Percentiles rank a stretch among this genome's conserved stretches.
phyloP scores from a whole-genome alignment of 2,888 invertebrate genomes.

The Leucophora obtusa region DNA sequence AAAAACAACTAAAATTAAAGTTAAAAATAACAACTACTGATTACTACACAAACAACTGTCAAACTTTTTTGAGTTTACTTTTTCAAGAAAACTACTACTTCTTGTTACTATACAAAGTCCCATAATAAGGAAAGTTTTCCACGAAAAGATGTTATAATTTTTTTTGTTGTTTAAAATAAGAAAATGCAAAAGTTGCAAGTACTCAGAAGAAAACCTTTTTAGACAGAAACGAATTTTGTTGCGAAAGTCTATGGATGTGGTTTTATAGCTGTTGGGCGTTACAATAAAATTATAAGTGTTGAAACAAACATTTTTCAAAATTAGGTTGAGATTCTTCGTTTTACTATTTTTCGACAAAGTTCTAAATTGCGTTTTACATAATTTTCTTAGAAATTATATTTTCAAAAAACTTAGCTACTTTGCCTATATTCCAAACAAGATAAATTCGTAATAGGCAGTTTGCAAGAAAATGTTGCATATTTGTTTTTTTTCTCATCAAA shows the following conservation, averaged over 20 bases:
- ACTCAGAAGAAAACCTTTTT: slow-evolving; percentile 10
- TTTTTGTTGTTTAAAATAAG: not conserved
- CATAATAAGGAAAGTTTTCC: slow-evolving; percentile 56
- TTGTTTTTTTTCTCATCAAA: too few species aligned
- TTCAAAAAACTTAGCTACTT: not conserved
- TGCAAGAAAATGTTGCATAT: not conserved
- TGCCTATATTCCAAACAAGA: not conserved
- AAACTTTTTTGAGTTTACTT: too few species aligned
- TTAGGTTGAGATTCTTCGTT: slow-evolving; percentile 36
- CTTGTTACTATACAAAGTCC: slow-evolving; percentile 33
- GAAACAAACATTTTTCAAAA: slow-evolving; percentile 41
- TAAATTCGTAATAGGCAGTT: not conserved
- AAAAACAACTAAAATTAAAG: too few species aligned
- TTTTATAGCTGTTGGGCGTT: slow-evolving; percentile 39
- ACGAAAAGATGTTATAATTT: slow-evolving; percentile 7
- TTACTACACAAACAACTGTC: too few species aligned
- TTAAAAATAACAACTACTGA: too few species aligned
- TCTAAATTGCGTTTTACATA: slow-evolving; percentile 3
- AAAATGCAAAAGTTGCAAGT: slow-evolving; percentile 5
- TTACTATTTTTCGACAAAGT: not conserved
- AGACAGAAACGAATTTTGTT: slow-evolving; percentile 2
- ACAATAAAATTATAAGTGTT: slow-evolving; percentile 38
- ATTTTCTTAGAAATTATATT: slow-evolving; percentile 3
- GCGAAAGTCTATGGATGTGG: not conserved
- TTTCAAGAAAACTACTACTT: not conserved